These are phyloP conservation scores for Nyctalus aviator DNA, from an alignment of 2,797 vertebrate genomes.

Conservation along the genomic window DNA sequence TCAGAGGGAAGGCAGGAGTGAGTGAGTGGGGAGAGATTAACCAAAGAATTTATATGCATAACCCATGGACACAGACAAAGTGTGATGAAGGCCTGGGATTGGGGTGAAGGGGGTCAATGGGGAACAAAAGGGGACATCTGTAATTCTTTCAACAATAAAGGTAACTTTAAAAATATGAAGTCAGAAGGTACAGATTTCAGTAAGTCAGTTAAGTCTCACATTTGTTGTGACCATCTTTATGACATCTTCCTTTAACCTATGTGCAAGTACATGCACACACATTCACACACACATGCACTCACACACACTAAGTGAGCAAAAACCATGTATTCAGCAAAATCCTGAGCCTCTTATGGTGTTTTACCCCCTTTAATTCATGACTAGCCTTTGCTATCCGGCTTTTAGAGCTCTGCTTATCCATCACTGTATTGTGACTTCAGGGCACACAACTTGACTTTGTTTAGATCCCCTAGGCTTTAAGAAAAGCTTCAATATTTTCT, in stretches of 20 bases:
- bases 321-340: background rate
- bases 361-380: background rate
- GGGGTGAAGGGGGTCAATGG: too few species aligned
- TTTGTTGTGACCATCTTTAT: background rate
- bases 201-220: background rate
- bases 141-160: too few species aligned
- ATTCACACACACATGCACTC: background rate
- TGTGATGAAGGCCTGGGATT: too few species aligned
- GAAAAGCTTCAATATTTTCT: background rate
- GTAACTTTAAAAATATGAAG: background rate
- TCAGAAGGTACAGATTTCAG: background rate
- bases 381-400: background rate
- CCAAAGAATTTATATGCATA: too few species aligned
- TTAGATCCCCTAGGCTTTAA: background rate
- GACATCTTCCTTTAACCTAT: background rate
- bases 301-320: background rate
- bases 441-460: background rate
- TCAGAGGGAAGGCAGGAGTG: too few species aligned
- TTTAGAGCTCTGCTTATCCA: background rate
- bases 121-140: too few species aligned
- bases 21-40: too few species aligned
- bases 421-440: background rate
- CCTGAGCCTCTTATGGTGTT: background rate
- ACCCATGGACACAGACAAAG: too few species aligned
- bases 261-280: background rate